A percentile compares a stretch with the other conserved stretches of the same genome.
These are phyloP conservation scores for Pomatostomus ruficeps DNA, from an alignment of 2,113 vertebrate species.

Conservation along the genomic window DNA sequence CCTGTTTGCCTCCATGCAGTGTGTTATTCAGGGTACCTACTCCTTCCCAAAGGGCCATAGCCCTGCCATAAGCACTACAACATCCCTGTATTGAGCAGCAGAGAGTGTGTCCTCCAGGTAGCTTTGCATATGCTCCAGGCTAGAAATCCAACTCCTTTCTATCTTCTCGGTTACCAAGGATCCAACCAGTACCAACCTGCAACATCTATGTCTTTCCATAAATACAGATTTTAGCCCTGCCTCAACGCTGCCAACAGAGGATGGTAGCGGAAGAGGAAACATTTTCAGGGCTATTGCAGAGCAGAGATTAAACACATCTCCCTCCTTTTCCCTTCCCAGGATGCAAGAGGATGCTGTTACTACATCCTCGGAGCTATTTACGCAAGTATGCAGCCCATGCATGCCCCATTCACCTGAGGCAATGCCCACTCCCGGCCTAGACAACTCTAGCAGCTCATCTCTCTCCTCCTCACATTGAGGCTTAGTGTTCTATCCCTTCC, in stretches of 20 bases:
- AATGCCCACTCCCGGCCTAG: neutral
- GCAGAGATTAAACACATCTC: neutral
- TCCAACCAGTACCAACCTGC: neutral
- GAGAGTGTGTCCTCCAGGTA: neutral
- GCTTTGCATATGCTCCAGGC: neutral
- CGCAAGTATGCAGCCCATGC: fast-evolving
- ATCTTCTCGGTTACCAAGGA: neutral
- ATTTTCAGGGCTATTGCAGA: neutral
- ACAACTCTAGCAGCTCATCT: neutral
- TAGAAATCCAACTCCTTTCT: neutral
- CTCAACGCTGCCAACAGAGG: neutral
- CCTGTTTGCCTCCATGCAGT: neutral
- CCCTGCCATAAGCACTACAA: neutral
- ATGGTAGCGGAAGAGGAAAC: neutral
- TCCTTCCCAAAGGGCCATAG: neutral
- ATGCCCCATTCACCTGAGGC: neutral
- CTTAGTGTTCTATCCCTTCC: neutral
- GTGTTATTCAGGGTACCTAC: neutral
- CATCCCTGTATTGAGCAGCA: neutral
- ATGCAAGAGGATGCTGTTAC: neutral
- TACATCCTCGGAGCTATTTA: neutral
- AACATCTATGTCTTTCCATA: neutral
- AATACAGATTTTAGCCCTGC: neutral
- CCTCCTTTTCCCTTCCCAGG: neutral
- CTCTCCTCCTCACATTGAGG: neutral